Evolutionary conservation across 1,140 invertebrate genomes (phyloP).

Genomic region (Spodoptera frugiperda): DNA sequence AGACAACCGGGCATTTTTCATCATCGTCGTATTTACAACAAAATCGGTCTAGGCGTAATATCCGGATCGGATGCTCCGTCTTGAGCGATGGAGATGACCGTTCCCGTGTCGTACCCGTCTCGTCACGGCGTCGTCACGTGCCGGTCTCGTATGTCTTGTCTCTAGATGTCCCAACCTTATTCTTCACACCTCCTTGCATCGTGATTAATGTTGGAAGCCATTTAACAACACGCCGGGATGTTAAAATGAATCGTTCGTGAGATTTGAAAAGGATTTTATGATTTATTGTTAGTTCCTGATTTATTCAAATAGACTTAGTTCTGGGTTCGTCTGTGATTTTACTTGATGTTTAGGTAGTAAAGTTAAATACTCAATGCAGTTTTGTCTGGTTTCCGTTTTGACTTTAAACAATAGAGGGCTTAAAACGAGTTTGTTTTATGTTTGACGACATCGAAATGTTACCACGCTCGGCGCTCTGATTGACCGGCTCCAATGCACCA

Average conservation of each 20-base stretch:
- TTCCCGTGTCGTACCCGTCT: not conserved
- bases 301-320: not conserved
- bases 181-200: conserved; percentile 43
- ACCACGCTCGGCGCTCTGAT: too few relatives aligned
- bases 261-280: conserved; percentile 15
- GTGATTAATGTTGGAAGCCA: conserved; percentile 45
- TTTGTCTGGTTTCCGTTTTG: not conserved
- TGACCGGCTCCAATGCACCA: too few relatives aligned
- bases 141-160: conserved; percentile 55
- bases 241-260: conserved; percentile 26
- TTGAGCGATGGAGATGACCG: conserved; percentile 57
- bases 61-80: conserved; percentile 58
- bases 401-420: too few relatives aligned
- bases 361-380: too few relatives aligned
- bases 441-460: too few relatives aligned
- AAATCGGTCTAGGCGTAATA: conserved; percentile 63
- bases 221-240: conserved; percentile 35
- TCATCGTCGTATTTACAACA: conserved; percentile 45
- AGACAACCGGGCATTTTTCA: conserved; percentile 28
- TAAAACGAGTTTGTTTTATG: too few relatives aligned
- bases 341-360: too few relatives aligned
- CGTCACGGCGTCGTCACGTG: conserved; percentile 51
- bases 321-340: too few relatives aligned
- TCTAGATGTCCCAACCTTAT: conserved; percentile 31
- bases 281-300: conserved; percentile 4